Evolutionary conservation across 2,113 vertebrate species (phyloP).

Genomic region (Sakesphorus luctuosus): DNA sequence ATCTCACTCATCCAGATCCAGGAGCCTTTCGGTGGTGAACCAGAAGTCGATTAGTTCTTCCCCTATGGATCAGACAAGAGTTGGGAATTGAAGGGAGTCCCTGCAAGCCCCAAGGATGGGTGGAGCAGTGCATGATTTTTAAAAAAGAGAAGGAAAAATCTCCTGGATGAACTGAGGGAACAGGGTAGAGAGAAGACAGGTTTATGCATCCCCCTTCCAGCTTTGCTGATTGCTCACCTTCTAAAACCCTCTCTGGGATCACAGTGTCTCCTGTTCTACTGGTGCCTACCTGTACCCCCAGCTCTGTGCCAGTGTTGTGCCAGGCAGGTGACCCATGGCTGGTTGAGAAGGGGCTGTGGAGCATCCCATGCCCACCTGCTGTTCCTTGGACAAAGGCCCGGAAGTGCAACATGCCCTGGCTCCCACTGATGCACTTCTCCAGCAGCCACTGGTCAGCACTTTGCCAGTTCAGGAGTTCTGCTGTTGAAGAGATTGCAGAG

Average conservation of each 20-base stretch:
- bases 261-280: background rate
- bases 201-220: background rate
- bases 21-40: conserved; percentile 74
- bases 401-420: conserved; percentile 72
- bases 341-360: background rate
- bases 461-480: conserved; percentile 72
- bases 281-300: background rate
- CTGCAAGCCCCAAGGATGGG: background rate
- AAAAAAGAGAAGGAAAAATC: background rate
- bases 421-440: conserved; percentile 68
- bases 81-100: background rate
- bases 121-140: background rate
- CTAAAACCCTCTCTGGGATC: background rate
- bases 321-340: fast-evolving
- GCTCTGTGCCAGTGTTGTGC: background rate
- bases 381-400: conserved; percentile 65
- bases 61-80: conserved; percentile 50
- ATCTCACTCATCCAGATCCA: conserved; percentile 67
- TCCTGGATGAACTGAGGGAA: background rate
- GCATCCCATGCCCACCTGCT: conserved; percentile 47
- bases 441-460: conserved; percentile 74
- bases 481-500: conserved; percentile 22
- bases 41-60: conserved; percentile 79
- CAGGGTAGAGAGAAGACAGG: background rate
- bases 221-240: background rate